These are phyloP conservation scores for Manis javanica DNA, from an alignment of 2,797 vertebrate genomes.

Conservation along the genomic window DNA sequence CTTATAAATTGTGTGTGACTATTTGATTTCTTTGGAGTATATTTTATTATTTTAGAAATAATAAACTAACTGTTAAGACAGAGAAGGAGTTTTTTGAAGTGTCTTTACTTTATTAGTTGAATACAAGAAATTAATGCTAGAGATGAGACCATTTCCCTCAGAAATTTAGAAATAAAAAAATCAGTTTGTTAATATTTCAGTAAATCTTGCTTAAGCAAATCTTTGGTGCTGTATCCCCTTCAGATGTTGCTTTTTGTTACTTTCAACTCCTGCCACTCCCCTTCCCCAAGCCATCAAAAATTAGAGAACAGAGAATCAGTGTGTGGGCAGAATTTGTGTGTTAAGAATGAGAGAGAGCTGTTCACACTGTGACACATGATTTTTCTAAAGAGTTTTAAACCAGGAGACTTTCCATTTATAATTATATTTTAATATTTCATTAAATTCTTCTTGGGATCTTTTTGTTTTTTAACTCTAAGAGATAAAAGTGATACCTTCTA, in stretches of 20 bases:
- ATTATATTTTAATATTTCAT: constrained; percentile 38
- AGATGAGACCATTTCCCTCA: constrained; percentile 22
- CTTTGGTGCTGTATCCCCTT: neutral
- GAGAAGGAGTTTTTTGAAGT: constrained; percentile 36
- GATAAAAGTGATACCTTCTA: neutral
- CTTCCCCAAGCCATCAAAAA: neutral
- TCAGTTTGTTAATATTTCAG: neutral
- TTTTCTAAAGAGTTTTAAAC: constrained; percentile 39
- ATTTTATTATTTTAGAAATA: constrained; percentile 49
- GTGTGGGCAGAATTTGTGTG: neutral
- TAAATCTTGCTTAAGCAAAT: constrained; percentile 12
- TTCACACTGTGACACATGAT: neutral
- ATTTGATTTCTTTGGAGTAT: neutral
- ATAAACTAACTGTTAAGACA: constrained; percentile 19
- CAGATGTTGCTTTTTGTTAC: neutral
- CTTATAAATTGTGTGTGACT: neutral
- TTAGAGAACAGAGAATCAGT: constrained; percentile 19
- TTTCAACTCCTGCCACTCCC: neutral
- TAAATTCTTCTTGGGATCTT: constrained; percentile 40
- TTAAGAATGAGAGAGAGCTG: constrained; percentile 21
- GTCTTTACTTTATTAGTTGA: constrained; percentile 13
- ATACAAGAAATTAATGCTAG: constrained; percentile 34
- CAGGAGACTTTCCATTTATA: neutral
- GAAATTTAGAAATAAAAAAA: constrained; percentile 51
- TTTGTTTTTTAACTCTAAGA: constrained; percentile 56